These are phyloP conservation scores for Trichogramma dendrolimi DNA, from an alignment of 2,888 invertebrate species.

Conservation along the genomic window DNA sequence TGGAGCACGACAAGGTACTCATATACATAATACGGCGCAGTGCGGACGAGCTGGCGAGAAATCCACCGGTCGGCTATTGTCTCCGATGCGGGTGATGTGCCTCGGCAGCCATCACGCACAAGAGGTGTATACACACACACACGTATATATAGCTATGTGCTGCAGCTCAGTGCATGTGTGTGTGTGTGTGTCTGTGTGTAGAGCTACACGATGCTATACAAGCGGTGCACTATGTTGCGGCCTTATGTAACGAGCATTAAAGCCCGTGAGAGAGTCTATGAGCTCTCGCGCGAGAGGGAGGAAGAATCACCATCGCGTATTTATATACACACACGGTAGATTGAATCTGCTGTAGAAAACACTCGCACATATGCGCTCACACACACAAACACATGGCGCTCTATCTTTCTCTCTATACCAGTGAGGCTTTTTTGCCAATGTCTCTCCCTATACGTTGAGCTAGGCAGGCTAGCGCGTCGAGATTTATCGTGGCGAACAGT, in stretches of 20 bases:
- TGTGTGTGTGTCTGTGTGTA: slow-evolving; percentile 3
- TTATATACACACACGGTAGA: slow-evolving; percentile 7
- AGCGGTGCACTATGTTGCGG: slow-evolving; percentile 12
- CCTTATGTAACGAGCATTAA: slow-evolving; percentile 28
- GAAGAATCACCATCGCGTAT: slow-evolving; percentile 9
- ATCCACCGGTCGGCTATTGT: too few species aligned
- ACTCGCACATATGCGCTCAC: too few species aligned
- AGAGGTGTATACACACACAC: slow-evolving; percentile 1
- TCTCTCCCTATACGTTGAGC: slow-evolving; percentile 2
- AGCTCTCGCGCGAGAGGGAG: slow-evolving; percentile 9
- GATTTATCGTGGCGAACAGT: slow-evolving; percentile 28
- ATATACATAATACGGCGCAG: too few species aligned
- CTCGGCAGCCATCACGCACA: neutral
- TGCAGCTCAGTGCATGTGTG: neutral
- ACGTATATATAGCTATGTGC: neutral
- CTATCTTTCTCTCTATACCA: slow-evolving; percentile 1
- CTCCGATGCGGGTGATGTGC: too few species aligned
- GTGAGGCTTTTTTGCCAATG: slow-evolving; percentile 13
- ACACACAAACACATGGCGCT: neutral
- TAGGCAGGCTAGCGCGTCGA: slow-evolving; percentile 14
- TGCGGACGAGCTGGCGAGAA: too few species aligned
- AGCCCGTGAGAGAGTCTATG: slow-evolving; percentile 14
- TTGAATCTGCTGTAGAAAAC: slow-evolving; percentile 11
- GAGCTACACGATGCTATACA: neutral
- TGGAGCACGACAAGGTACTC: too few species aligned